These are phyloP conservation scores for Drosophila demipolita DNA, from an alignment of 2,888 invertebrate genomes.

Conservation along the genomic window DNA sequence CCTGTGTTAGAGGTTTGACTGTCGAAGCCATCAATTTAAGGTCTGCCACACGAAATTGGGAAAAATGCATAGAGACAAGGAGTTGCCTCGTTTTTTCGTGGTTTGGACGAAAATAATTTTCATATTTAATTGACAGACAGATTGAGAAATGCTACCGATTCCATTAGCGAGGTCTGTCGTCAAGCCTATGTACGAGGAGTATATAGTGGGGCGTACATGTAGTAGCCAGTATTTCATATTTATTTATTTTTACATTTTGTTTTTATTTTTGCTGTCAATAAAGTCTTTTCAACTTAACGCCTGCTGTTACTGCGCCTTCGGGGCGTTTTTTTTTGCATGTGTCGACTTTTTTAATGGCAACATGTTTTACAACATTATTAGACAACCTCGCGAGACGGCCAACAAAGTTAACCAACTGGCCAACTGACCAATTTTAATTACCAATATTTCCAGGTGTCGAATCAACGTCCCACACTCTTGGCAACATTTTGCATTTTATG, in stretches of 20 bases:
- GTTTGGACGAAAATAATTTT: slow-evolving; percentile 66
- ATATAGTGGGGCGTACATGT: background rate
- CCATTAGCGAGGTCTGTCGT: slow-evolving; percentile 68
- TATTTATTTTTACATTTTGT: slow-evolving; percentile 13
- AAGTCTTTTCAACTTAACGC: slow-evolving; percentile 42
- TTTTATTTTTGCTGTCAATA: slow-evolving; percentile 44
- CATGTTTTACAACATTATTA: slow-evolving; percentile 79
- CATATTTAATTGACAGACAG: slow-evolving; percentile 71
- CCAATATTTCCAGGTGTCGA: slow-evolving; percentile 77
- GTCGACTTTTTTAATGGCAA: slow-evolving; percentile 68
- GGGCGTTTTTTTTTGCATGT: slow-evolving; percentile 56
- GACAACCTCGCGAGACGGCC: slow-evolving; percentile 52
- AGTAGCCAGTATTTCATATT: slow-evolving; percentile 3
- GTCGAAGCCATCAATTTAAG: slow-evolving; percentile 45
- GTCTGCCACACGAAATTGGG: slow-evolving; percentile 64
- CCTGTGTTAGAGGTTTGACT: slow-evolving; percentile 23
- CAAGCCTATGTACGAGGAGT: slow-evolving; percentile 5
- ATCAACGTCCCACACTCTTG: slow-evolving; percentile 60
- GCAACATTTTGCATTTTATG: slow-evolving; percentile 72
- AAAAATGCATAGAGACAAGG: slow-evolving; percentile 47
- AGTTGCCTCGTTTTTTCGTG: slow-evolving; percentile 32
- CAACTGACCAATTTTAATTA: slow-evolving; percentile 72
- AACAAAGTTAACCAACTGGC: slow-evolving; percentile 15
- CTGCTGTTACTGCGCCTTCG: slow-evolving; percentile 48
- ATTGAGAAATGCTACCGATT: slow-evolving; percentile 69